Conservation (phyloP, 2,888 invertebrate species). For the Hyles lineata region DNA sequence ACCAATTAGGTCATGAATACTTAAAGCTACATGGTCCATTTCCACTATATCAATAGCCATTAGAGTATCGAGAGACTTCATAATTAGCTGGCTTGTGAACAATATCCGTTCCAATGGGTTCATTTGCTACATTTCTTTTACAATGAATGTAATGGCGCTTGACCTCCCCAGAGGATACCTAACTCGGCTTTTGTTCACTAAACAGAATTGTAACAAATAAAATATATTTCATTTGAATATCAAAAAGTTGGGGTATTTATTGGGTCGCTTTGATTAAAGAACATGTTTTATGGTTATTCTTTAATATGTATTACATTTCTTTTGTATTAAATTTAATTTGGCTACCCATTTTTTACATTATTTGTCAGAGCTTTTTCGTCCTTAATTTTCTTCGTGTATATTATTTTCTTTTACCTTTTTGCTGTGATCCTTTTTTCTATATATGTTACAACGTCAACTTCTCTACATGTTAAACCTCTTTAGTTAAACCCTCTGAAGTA, state of each 20-base stretch:
- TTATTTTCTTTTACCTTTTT: too few species aligned
- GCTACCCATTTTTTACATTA: too few species aligned
- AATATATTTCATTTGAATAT: not conserved
- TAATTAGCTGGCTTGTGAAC: not conserved
- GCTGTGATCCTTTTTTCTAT: too few species aligned
- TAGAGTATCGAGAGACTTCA: not conserved
- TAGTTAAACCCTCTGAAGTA: too few species aligned
- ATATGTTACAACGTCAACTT: too few species aligned
- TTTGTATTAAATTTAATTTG: too few species aligned
- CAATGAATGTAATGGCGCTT: not conserved
- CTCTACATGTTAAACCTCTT: too few species aligned
- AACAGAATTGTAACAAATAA: not conserved
- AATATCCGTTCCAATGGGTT: not conserved
- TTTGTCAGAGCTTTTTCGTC: too few species aligned
- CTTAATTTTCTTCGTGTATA: too few species aligned
- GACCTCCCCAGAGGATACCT: not conserved
- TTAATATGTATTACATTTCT: too few species aligned
- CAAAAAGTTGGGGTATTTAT: not conserved
- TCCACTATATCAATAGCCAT: slow-evolving; percentile 2
- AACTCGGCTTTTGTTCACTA: not conserved
- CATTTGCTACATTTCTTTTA: not conserved
- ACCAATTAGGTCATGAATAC: not conserved
- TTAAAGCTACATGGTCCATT: not conserved
- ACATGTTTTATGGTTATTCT: too few species aligned
- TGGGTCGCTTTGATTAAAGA: too few species aligned